Conservation (phyloP, 2,113 vertebrate species). For the cattle (Bos taurus) region ARS-UCD2.0 NC_037350.1:33123501-33124000, state of each 20-base stretch:
- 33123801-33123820: not conserved
- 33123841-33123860: not conserved
- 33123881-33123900: not conserved
- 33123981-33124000: not conserved
- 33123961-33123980: not conserved
- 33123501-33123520: not conserved
- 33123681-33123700: not conserved
- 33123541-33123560: not conserved
- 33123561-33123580: not conserved
- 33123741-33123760: not conserved
- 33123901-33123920: not conserved
- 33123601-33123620: not conserved
- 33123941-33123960: not conserved
- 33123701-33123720: not conserved
- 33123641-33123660: not conserved
- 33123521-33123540: rapidly evolving
- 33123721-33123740: rapidly evolving
- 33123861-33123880: not conserved
- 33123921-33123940: not conserved
- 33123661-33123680: not conserved
- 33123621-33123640: not conserved
- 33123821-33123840: not conserved
- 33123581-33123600: not conserved
- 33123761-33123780: not conserved
- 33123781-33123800: not conserved